phyloP scores from a whole-genome alignment of 2,113 vertebrate species.

The Rutilus rutilus region DNA sequence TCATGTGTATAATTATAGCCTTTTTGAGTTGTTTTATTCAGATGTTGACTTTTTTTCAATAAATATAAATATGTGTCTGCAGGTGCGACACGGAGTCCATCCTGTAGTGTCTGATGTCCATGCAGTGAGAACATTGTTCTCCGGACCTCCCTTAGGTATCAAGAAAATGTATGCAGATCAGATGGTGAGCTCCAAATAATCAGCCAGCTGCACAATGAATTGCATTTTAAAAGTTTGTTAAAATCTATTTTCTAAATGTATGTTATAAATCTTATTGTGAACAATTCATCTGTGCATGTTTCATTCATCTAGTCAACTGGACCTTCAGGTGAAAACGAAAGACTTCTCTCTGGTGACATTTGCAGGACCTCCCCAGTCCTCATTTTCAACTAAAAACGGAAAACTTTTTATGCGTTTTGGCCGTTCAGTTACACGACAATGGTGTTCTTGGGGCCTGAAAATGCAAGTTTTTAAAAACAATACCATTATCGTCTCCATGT shows the following conservation, averaged over 20 bases:
- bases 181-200: constrained; percentile 76
- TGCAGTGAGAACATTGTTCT: constrained; percentile 78
- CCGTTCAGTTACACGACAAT: too few species aligned
- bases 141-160: constrained; percentile 76
- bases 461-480: too few species aligned
- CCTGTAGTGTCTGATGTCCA: constrained; percentile 79
- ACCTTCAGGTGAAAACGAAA: too few species aligned
- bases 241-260: background rate
- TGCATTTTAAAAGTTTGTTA: constrained; percentile 24
- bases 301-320: too few species aligned
- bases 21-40: background rate
- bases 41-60: background rate
- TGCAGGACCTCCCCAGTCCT: too few species aligned
- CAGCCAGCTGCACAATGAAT: background rate
- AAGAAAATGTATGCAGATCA: constrained; percentile 71
- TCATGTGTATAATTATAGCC: background rate
- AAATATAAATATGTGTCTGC: constrained; percentile 41
- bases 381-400: too few species aligned
- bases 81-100: constrained; percentile 83
- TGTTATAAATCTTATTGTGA: too few species aligned
- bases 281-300: too few species aligned
- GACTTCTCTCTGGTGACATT: too few species aligned
- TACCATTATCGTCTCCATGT: too few species aligned
- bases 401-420: too few species aligned
- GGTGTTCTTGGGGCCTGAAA: too few species aligned